Base-by-base conservation (phyloP, 2,888 invertebrate genomes). In the Drosophila acutilabella region DNA sequence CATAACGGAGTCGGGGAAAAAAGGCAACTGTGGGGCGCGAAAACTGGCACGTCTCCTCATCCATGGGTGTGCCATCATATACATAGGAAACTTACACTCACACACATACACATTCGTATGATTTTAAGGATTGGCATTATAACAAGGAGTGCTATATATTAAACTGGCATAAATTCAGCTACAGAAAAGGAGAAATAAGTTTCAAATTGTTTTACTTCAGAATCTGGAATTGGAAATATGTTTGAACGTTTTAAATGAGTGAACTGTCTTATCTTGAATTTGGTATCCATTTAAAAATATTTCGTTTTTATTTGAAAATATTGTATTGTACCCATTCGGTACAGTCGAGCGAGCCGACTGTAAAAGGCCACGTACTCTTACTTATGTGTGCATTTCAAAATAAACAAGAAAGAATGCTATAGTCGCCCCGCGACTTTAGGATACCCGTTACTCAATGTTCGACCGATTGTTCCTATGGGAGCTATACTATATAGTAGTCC, bases 61-160 rank as follows among this genome's bases (percentile, higher is more conserved):
- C 65, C 47, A 41, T 67, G 66, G 74, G 87, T 71, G 74, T 74
- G 86, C 47, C 76, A 8, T 36, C 13, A 59, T 36, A 52, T 30
- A 44, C 36, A 60, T 30, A 41, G 41, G 4, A 56, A 33, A 47
- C 62, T 58, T 45, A 45, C 48, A 60, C 67, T 2, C 20, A 23
- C 23, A 30, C 30, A 47, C 62, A 61, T 45, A 42, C 51, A 60
- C 65, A 33, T 76, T 36, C 16, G 44, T 70, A 48, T 56, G 64
- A 54, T 76, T 89, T 86, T 85, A 88, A 73, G 86, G 86, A 85
- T 87, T 87, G 86, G 88, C 81, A 38, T 50, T 80, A 50, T 59
- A 76, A 87, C 64, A 79, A 89, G 89, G 86, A 80, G 86, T 89
- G 86, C 64, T 74, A 30, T 64, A 77, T 47, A 82, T 78, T 64